Conservation (phyloP, 2,113 vertebrate species). For the Dipodomys spectabilis region DNA sequence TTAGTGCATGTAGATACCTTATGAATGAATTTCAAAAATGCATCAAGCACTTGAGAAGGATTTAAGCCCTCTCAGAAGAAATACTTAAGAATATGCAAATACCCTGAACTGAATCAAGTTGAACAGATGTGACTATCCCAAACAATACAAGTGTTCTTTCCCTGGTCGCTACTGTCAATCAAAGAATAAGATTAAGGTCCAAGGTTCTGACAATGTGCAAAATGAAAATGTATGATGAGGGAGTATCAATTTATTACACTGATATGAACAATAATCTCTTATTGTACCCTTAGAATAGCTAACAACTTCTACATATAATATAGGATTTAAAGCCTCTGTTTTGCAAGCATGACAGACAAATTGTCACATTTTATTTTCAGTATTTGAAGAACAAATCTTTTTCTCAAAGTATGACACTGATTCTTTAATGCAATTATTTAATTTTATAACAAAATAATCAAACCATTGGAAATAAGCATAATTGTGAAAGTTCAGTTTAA, state of each 20-base stretch:
- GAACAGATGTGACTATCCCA: constrained; percentile 91
- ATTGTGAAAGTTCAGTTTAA: constrained; percentile 57
- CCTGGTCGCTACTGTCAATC: constrained; percentile 90
- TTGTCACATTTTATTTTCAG: neutral
- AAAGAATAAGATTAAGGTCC: constrained; percentile 90
- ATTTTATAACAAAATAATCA: constrained; percentile 59
- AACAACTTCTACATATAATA: constrained; percentile 56
- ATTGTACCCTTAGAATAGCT: constrained; percentile 81
- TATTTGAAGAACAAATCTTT: neutral
- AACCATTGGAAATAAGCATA: constrained; percentile 46
- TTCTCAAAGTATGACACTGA: constrained; percentile 42
- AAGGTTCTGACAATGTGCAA: constrained; percentile 91
- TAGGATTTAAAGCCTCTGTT: accelerated
- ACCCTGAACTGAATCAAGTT: constrained; percentile 90
- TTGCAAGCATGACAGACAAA: constrained; percentile 43
- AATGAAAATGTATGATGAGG: constrained; percentile 89
- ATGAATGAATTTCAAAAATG: constrained; percentile 97
- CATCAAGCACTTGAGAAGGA: constrained; percentile 95
- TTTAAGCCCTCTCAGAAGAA: constrained; percentile 93
- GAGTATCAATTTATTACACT: constrained; percentile 90
- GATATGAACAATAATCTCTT: constrained; percentile 88
- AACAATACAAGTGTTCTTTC: constrained; percentile 91
- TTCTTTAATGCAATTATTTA: constrained; percentile 57
- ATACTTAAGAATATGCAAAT: constrained; percentile 99
- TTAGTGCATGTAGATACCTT: constrained; percentile 97